Evolutionary conservation across 2,113 vertebrate genomes (phyloP).

Genomic region (Paramormyrops kingsleyae): DNA sequence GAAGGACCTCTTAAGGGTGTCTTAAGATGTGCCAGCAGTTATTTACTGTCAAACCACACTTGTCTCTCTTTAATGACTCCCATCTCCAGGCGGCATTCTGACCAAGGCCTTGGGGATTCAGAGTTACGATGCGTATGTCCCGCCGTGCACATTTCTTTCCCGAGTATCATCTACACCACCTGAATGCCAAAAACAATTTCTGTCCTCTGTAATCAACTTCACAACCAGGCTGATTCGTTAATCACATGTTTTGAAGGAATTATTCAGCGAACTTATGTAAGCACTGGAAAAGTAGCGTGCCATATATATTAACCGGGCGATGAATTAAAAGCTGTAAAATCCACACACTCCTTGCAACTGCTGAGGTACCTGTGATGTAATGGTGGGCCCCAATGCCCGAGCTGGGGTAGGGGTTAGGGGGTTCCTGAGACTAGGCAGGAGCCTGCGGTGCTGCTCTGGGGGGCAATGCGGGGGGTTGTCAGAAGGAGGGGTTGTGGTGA

Average conservation of each 20-base stretch:
- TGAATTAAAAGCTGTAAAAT: background rate
- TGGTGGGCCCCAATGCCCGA: background rate
- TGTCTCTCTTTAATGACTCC: background rate
- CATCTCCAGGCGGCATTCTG: background rate
- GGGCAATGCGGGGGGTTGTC: too few relatives aligned
- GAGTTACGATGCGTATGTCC: background rate
- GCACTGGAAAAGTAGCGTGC: background rate
- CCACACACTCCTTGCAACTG: background rate
- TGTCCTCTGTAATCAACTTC: background rate
- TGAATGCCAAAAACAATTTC: constrained; percentile 1
- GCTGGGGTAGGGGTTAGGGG: background rate
- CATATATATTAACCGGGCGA: background rate
- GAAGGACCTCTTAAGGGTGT: constrained; percentile 1
- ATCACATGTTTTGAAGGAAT: constrained; percentile 1
- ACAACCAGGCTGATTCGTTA: background rate
- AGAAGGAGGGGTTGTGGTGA: background rate
- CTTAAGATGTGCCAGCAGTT: constrained; percentile 11
- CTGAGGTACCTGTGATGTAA: background rate
- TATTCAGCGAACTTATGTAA: background rate
- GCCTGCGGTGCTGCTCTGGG: background rate
- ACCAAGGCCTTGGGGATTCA: background rate
- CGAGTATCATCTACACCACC: background rate
- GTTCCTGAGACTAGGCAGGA: background rate
- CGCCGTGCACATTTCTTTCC: background rate
- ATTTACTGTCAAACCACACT: background rate